Evolutionary conservation across 2,888 invertebrate species (phyloP).

Genomic region (Campoplex capitator): DNA sequence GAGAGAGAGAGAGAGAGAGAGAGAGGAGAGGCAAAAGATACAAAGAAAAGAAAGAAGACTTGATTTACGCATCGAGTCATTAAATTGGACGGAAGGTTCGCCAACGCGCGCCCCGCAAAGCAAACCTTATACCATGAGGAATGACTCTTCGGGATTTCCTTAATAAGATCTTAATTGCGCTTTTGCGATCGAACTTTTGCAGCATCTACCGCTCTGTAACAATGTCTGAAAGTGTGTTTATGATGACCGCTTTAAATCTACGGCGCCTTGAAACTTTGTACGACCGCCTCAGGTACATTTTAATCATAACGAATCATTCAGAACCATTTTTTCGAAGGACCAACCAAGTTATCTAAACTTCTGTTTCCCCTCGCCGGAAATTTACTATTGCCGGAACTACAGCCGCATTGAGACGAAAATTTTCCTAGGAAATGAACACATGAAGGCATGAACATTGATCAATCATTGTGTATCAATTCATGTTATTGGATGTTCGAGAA

Average conservation of each 20-base stretch:
- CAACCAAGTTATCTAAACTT: not conserved
- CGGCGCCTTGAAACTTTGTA: not conserved
- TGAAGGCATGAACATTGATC: not conserved
- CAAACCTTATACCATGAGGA: slow-evolving; percentile 55
- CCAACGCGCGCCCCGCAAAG: slow-evolving; percentile 48
- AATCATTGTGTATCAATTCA: not conserved
- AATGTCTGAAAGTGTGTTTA: not conserved
- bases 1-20: slow-evolving; percentile 17
- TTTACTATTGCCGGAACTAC: no score
- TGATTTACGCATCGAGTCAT: slow-evolving; percentile 80
- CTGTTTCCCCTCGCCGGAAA: no score
- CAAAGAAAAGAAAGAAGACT: slow-evolving; percentile 65
- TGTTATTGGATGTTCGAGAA: not conserved
- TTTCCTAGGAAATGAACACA: not conserved
- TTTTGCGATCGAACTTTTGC: slow-evolving; percentile 43
- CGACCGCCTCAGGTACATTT: not conserved
- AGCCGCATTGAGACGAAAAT: not conserved
- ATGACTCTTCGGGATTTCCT: slow-evolving; percentile 73
- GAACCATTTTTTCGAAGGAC: not conserved
- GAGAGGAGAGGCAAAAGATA: slow-evolving; percentile 50
- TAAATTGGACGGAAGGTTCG: slow-evolving; percentile 78
- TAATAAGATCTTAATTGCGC: slow-evolving; percentile 79
- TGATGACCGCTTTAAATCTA: slow-evolving; percentile 6
- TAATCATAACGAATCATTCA: not conserved
- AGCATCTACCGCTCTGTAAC: not conserved